phyloP scores from a whole-genome alignment of 2,113 vertebrate species.

The Apodemus sylvaticus region DNA sequence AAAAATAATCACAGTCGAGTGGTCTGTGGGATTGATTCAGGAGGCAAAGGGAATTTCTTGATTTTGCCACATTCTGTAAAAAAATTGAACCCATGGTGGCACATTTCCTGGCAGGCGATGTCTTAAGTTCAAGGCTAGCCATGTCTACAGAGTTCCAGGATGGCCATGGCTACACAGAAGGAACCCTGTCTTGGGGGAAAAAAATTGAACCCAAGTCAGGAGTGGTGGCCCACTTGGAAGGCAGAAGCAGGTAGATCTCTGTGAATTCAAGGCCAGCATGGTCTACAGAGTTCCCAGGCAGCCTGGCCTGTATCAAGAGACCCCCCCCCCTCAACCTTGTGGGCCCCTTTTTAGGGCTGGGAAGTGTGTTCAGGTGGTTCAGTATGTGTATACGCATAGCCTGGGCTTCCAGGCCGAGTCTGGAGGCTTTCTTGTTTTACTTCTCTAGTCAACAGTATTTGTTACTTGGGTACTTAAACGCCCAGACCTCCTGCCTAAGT shows the following conservation, averaged over 20 bases:
- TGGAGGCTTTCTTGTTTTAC: background rate
- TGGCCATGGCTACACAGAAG: background rate
- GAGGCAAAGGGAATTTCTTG: background rate
- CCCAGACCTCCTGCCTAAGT: background rate
- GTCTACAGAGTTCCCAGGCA: background rate
- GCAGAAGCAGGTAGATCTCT: background rate
- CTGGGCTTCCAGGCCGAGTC: background rate
- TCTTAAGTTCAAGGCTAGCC: background rate
- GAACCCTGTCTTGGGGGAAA: background rate
- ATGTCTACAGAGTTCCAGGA: background rate
- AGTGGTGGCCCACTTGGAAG: background rate
- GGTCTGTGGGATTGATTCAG: background rate
- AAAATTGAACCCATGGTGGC: background rate
- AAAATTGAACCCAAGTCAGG: background rate
- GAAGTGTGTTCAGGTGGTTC: background rate
- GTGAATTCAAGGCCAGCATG: background rate
- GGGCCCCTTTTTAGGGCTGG: background rate
- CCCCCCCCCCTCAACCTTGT: too few relatives aligned
- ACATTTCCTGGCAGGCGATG: background rate
- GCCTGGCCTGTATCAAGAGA: background rate
- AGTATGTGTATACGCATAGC: background rate
- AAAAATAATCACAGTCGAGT: background rate
- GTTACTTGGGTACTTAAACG: background rate
- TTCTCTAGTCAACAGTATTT: background rate
- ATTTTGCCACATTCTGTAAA: background rate